Percentiles rank a stretch among this genome's conserved stretches.
Conservation (phyloP, 2,797 vertebrate species). For the Selene dorsalis region DNA sequence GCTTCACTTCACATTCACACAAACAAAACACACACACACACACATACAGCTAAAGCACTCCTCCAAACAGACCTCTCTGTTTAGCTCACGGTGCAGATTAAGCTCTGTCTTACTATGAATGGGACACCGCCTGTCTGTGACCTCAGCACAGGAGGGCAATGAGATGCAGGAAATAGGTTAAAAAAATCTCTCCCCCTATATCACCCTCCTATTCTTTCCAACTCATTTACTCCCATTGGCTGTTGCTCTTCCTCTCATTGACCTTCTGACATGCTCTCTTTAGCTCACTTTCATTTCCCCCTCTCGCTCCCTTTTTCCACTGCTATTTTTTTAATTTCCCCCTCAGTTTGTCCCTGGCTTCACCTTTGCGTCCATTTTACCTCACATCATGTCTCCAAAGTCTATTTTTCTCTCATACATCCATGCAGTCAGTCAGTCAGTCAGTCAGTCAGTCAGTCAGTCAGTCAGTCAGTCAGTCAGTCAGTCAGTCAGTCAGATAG, state of each 20-base stretch:
- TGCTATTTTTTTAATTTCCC: constrained; percentile 21
- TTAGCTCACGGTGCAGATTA: constrained; percentile 64
- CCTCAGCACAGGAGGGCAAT: constrained; percentile 50
- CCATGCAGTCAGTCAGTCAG: constrained; percentile 26
- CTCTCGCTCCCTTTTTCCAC: not conserved
- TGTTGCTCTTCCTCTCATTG: constrained; percentile 35
- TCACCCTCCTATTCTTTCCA: constrained; percentile 40
- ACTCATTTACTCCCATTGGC: constrained; percentile 45
- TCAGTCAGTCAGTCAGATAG: constrained; percentile 22
- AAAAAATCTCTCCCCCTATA: not conserved
- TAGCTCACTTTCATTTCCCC: constrained; percentile 7
- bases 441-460: constrained; percentile 23
- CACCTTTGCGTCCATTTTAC: constrained; percentile 44
- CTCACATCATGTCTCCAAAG: constrained; percentile 16
- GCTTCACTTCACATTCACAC: not conserved
- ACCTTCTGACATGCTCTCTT: constrained; percentile 32
- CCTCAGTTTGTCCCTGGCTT: constrained; percentile 26
- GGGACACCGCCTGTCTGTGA: constrained; percentile 58
- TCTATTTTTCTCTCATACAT: constrained; percentile 44
- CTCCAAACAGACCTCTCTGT: constrained; percentile 47
- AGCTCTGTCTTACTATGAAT: constrained; percentile 54
- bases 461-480: constrained; percentile 35
- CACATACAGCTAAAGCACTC: constrained; percentile 29
- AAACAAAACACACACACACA: constrained; percentile 14
- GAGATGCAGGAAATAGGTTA: constrained; percentile 45